Base-by-base conservation (phyloP, 1,140 invertebrate species). In the Scaptomyza hsui region DNA sequence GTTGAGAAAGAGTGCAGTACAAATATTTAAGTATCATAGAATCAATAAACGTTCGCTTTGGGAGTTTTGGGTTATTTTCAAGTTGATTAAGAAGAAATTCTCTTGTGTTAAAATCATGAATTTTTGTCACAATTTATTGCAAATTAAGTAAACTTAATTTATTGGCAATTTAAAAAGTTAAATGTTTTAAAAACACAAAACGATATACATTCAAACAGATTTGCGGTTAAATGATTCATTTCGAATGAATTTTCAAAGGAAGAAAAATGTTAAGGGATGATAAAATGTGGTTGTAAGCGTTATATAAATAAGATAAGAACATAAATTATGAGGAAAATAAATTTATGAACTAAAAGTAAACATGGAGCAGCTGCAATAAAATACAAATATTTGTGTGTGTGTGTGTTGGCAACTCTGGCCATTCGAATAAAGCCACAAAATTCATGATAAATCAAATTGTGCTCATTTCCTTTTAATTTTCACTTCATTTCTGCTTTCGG, bases 391-490 rank as follows among this genome's bases (percentile, higher is more conserved):
- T 3, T 26, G 32, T 13, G 5, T 52, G 12, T 21, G 12, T 39
- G 5, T 37, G 12, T 41, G 2, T 24, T 62, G 24, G 24, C 9
- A 47, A 44, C 29, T 41, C 26, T 45, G 39, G 42, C 24, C 29
- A 56, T 72, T 45, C 62, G 68, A n/a, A n/a, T 61, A 61, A 75
- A 69, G 51, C 78, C 75, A 82, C 59, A 78, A 45, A 47, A 76
- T 72, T 45, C 82, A 77, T 75, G 75, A 89, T 85, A 85, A 89
- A 89, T 89, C 76, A 83, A 89, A 55, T 80, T 72, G 68, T 63
- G 61, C 80, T 89, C 81, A 89, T 88, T 90, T 90, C 81, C 88
- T 81, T 90, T 79, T 80, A 81, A 89, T 90, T 82, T 69, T 59
- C 56, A 71, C 67, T 88, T 78, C 65, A 86, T 51, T 86, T 68